Evolutionary conservation across 2,797 vertebrate species (phyloP).

Genomic region (Oreochromis mossambicus): DNA sequence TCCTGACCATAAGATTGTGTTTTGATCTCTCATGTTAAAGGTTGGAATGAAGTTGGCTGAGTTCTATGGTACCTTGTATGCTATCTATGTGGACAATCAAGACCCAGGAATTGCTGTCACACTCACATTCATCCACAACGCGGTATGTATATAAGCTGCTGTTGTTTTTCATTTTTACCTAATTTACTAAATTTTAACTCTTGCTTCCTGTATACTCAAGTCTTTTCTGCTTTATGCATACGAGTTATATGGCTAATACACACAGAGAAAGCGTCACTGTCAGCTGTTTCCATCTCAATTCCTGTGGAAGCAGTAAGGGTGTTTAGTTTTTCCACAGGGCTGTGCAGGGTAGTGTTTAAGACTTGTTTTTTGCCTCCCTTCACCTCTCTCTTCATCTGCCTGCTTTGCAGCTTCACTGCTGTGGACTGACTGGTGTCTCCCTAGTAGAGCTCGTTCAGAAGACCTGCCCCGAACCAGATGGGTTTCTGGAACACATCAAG

Average conservation of each 20-base stretch:
- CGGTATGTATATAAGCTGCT: conserved; percentile 29
- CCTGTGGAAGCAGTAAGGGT: not conserved
- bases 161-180: not conserved
- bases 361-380: not conserved
- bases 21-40: conserved; percentile 33
- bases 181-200: not conserved
- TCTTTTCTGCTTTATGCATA: not conserved
- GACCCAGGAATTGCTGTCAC: conserved; percentile 43
- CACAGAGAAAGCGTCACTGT: not conserved
- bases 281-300: not conserved
- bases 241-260: not conserved
- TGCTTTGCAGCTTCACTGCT: conserved; percentile 70
- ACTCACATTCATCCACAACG: conserved; percentile 57
- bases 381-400: not conserved
- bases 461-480: conserved; percentile 43
- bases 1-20: not conserved
- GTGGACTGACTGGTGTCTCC: conserved; percentile 36
- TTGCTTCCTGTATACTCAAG: not conserved
- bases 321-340: not conserved
- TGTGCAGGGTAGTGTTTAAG: not conserved
- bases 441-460: not conserved
- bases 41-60: not conserved
- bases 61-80: conserved; percentile 58
- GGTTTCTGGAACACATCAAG: not conserved
- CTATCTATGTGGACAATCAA: not conserved